Conservation (phyloP, 2,888 invertebrate species). For the Stenolophus ochropezus region DNA sequence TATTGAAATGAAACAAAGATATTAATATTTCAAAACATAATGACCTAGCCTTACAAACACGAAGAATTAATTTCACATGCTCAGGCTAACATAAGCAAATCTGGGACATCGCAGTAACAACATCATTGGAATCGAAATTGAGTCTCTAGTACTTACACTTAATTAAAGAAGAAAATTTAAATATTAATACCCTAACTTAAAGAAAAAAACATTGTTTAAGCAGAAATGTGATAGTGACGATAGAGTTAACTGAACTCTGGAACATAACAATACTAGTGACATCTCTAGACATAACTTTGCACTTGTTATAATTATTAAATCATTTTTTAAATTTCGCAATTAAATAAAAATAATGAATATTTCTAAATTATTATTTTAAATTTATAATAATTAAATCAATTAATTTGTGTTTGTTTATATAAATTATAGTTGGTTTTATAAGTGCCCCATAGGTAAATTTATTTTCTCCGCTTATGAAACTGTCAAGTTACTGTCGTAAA, state of each 20-base stretch:
- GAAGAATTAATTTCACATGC: constrained; percentile 48
- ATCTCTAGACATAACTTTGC: constrained; percentile 11
- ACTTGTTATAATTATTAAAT: background rate
- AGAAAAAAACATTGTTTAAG: constrained; percentile 61
- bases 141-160: constrained; percentile 53
- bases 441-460: background rate
- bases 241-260: constrained; percentile 59
- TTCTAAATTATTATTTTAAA: background rate
- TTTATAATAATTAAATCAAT: background rate
- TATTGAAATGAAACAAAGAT: constrained; percentile 28
- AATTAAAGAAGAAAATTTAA: constrained; percentile 57
- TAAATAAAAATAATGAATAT: background rate
- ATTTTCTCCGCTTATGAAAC: background rate
- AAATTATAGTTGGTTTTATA: background rate
- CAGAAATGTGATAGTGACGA: constrained; percentile 60
- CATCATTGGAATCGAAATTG: background rate
- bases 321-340: background rate
- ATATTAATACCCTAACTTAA: constrained; percentile 59
- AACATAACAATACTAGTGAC: constrained; percentile 49
- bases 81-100: constrained; percentile 13
- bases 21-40: constrained; percentile 56
- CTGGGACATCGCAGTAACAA: background rate
- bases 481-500: constrained; percentile 27
- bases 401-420: background rate
- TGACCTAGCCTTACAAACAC: constrained; percentile 58